Evolutionary conservation across 1,140 invertebrate genomes (phyloP).

Genomic region (Drosophila willistoni): DNA sequence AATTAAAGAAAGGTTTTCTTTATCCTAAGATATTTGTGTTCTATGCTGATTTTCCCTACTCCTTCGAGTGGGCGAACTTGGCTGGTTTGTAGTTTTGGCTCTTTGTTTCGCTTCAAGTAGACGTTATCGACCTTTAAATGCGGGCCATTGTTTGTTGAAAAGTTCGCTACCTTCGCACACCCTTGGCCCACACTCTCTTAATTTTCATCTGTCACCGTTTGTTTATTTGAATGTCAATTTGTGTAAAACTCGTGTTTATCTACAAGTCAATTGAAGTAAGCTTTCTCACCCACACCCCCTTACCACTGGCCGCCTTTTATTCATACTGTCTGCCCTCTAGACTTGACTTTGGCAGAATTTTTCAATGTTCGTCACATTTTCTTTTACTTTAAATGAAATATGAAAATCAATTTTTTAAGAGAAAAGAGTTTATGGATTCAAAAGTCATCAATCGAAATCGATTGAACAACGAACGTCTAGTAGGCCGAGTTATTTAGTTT

Average conservation of each 20-base stretch:
- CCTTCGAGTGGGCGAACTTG: too few relatives aligned
- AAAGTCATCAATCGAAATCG: too few relatives aligned
- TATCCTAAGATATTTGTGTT: too few relatives aligned
- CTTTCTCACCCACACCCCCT: too few relatives aligned
- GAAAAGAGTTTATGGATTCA: too few relatives aligned
- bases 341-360: too few relatives aligned
- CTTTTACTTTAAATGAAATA: too few relatives aligned
- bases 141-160: constrained; percentile 31
- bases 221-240: constrained; percentile 61
- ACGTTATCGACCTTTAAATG: constrained; percentile 27
- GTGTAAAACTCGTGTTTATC: constrained; percentile 28
- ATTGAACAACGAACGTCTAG: too few relatives aligned
- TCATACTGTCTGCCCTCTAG: background rate
- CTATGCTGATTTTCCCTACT: background rate
- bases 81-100: background rate
- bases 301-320: too few relatives aligned
- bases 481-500: too few relatives aligned
- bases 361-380: too few relatives aligned
- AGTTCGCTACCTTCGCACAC: background rate
- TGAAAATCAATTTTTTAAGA: too few relatives aligned
- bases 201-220: constrained; percentile 36
- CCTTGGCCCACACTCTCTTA: background rate
- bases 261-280: constrained; percentile 44
- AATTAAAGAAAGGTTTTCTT: background rate
- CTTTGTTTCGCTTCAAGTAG: constrained; percentile 23